Conservation (phyloP, 1,140 invertebrate species). For the Dendrolimus punctatus region DNA sequence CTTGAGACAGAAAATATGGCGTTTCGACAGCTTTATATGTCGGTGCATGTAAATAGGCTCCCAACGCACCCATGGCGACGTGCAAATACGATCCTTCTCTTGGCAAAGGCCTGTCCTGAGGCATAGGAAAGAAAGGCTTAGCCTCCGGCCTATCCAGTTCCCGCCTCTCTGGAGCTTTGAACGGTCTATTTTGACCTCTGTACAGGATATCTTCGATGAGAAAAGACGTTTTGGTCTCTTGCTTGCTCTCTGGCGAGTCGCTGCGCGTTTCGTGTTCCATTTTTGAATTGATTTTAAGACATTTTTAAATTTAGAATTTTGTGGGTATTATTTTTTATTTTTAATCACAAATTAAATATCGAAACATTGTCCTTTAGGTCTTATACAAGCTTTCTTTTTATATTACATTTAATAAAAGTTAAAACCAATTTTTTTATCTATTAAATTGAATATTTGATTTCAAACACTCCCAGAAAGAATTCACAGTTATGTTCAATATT, state of each 20-base stretch:
- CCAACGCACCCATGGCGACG: conserved; percentile 75
- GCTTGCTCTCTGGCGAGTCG: conserved; percentile 42
- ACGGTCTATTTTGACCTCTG: conserved; percentile 66
- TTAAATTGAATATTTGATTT: no score
- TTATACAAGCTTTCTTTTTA: no score
- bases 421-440: no score
- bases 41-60: conserved; percentile 75
- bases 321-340: no score
- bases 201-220: conserved; percentile 88
- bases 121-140: conserved; percentile 46
- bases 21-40: conserved; percentile 77
- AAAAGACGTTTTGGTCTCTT: conserved; percentile 76
- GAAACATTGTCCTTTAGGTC: no score
- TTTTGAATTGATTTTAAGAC: conserved; percentile 12
- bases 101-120: conserved; percentile 52
- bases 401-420: no score
- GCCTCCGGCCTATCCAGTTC: conserved; percentile 31
- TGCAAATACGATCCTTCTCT: conserved; percentile 74
- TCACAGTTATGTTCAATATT: no score
- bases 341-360: neutral
- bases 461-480: no score
- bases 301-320: conserved; percentile 8
- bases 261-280: conserved; percentile 57
- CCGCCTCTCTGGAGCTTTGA: conserved; percentile 42
- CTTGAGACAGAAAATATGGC: conserved; percentile 79